phyloP scores from a whole-genome alignment of 1,140 invertebrate genomes.

The Eupeodes corollae region DNA sequence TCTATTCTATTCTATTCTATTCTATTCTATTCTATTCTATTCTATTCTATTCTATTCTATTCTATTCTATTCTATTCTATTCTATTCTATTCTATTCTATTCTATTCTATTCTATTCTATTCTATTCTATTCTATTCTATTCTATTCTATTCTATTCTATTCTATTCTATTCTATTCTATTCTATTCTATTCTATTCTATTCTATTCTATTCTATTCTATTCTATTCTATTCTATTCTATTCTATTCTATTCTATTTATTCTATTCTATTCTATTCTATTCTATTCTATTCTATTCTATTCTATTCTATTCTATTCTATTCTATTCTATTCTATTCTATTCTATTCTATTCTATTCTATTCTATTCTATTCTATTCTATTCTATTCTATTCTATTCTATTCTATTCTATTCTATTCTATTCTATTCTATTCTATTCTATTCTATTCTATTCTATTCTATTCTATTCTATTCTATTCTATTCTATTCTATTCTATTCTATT shows the following conservation, averaged over 20 bases:
- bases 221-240: neutral
- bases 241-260: neutral
- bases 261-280: neutral
- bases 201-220: neutral
- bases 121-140: neutral
- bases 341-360: neutral
- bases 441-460: neutral
- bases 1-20: constrained; percentile 5
- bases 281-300: neutral
- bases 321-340: neutral
- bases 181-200: neutral
- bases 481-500: neutral
- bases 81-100: neutral
- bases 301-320: neutral
- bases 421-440: neutral
- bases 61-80: neutral
- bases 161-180: neutral
- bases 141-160: neutral
- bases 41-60: constrained; percentile 5
- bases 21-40: constrained; percentile 5
- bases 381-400: neutral
- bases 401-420: neutral
- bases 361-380: neutral
- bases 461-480: neutral
- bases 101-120: neutral